Evolutionary conservation across 2,888 invertebrate genomes (phyloP), one percentile per base, ranked within the genome.

Genomic region (Octonoba sinensis): DNA sequence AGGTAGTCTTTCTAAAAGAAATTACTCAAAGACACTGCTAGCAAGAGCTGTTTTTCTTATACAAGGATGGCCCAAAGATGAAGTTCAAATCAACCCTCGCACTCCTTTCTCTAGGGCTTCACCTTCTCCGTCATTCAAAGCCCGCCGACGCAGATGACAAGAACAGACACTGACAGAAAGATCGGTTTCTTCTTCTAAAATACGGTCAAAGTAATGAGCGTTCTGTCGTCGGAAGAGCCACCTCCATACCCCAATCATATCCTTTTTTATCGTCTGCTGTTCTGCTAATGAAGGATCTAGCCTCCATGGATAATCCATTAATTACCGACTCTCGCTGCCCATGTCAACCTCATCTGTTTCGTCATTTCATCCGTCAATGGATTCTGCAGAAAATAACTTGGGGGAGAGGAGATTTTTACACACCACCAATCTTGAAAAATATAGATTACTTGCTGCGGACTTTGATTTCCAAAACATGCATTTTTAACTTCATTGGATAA

Each of bases 231-330:
- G 56, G 60, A 64, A 81, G 36, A 36, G 66, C 67, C 78, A 69
- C n/a, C 54, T 18, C 60, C 36, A 36, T 36, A 36, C 36, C 36
- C 36, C 36, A 36, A 36, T 36, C 36, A 36, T 36, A 36, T 11
- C 36, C 36, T 36, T 36, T 36, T 36, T 36, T 36, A 36, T 36
- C 36, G 49, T 44, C 47, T 51, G 18, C 36, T 36, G 57, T 51
- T 47, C 27, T 62, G 49, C 72, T 81, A 81, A 81, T 81, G 79
- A 81, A 81, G 81, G 81, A 74, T 82, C 65, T 62, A 66, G 70
- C 56, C 71, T 74, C 81, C 81, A 82, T 82, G 65, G 81, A 82
- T 82, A 82, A 82, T 82, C 81, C 81, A 82, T 82, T 82, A 82
- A 82, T 82, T 82, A 82, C 81, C 64, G 67, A 72, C 73, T 65